Percentiles rank a stretch among this genome's conserved stretches.
These are phyloP conservation scores for Reticulitermes speratus DNA, from an alignment of 1,140 invertebrate species.

Conservation along the genomic window DNA sequence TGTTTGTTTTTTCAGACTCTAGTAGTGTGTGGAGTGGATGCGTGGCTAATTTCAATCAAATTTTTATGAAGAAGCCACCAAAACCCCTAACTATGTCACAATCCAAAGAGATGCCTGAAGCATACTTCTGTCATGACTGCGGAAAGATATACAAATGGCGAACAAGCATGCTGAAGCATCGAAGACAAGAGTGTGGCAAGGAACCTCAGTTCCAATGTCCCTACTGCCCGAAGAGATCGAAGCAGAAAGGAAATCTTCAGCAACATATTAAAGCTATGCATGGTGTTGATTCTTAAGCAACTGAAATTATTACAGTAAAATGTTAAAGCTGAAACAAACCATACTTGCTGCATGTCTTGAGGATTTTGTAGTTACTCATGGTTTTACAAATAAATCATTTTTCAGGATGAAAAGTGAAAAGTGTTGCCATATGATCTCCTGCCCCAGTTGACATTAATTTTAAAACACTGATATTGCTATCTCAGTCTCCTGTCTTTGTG, in stretches of 20 bases:
- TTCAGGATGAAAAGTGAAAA: too few relatives aligned
- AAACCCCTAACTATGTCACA: conserved; percentile 71
- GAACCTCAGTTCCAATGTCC: conserved; percentile 67
- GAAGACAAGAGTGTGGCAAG: conserved; percentile 50
- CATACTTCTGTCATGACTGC: conserved; percentile 38
- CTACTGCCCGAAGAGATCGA: conserved; percentile 74
- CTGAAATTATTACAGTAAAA: too few relatives aligned
- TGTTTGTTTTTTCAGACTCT: conserved; percentile 53
- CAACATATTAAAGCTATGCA: conserved; percentile 29
- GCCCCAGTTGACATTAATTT: too few relatives aligned
- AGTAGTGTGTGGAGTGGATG: conserved; percentile 77
- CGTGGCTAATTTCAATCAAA: conserved; percentile 60
- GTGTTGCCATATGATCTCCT: too few relatives aligned
- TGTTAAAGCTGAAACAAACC: too few relatives aligned
- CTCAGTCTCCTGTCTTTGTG: too few relatives aligned
- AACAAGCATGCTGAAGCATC: conserved; percentile 52
- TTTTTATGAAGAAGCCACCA: conserved; percentile 50
- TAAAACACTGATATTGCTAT: too few relatives aligned
- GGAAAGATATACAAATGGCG: conserved; percentile 50
- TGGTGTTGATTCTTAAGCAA: too few relatives aligned
- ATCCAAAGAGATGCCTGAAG: conserved; percentile 71
- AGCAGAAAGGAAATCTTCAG: conserved; percentile 71
- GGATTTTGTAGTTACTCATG: too few relatives aligned
- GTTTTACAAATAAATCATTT: too few relatives aligned
- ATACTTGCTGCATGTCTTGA: too few relatives aligned